Evolutionary conservation across 1,140 invertebrate genomes (phyloP), one percentile per base, ranked within the genome.

Genomic region (Streblospio benedicti): DNA sequence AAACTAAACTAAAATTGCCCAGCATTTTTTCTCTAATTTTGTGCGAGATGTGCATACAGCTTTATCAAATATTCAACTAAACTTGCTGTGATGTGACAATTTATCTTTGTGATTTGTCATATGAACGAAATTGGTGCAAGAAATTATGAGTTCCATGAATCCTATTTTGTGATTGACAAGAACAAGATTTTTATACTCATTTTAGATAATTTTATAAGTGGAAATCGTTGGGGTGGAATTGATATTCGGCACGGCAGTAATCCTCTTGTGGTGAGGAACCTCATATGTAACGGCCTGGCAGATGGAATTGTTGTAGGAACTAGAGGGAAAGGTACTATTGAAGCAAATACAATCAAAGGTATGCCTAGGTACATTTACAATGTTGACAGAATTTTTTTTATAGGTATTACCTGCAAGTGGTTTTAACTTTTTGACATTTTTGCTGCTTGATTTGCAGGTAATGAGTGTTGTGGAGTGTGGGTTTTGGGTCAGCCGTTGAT

Each of bases 151-250:
- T n/a, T n/a, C n/a, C n/a, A n/a, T n/a, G n/a, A n/a, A n/a, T n/a
- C n/a, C n/a, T n/a, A n/a, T n/a, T n/a, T n/a, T n/a, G n/a, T n/a
- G n/a, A n/a, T n/a, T n/a, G n/a, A n/a, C n/a, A n/a, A n/a, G n/a
- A n/a, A n/a, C n/a, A n/a, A n/a, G n/a, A n/a, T n/a, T n/a, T n/a
- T n/a, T n/a, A n/a, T n/a, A n/a, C n/a, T n/a, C 27, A 20, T 60
- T 64, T 2, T 57, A 73, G 71, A 68, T 53, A 73, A 73, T 57
- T 61, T 66, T 6, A 70, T 73, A 31, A 62, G 62, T 4, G 64
- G 67, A 20, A 73, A 73, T 59, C 69, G 69, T 47, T 73, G 71
- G 71, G 71, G 68, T 28, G 71, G 71, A 51, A 61, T 73, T 16
- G 70, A 73, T 51, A 72, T 73, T 4, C 55, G 71, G 18, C 66